Conservation (phyloP, 2,888 invertebrate genomes). For the Petrolisthes cinctipes region DNA sequence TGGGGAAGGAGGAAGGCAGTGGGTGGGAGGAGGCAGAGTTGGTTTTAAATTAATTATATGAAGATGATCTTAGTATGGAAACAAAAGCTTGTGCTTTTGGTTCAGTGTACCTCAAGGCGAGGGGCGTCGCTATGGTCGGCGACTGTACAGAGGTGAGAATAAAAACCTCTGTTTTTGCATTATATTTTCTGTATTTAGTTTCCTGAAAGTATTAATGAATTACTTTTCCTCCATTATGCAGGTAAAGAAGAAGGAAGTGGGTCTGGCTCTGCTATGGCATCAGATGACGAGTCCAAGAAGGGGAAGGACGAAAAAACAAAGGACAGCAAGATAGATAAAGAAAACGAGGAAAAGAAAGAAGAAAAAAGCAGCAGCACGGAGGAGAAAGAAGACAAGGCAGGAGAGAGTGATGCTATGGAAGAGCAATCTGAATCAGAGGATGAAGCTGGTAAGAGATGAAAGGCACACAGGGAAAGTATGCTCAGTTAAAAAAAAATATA, state of each 20-base stretch:
- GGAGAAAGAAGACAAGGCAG: conserved; percentile 24
- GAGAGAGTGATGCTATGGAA: conserved; percentile 11
- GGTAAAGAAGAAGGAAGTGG: conserved; percentile 47
- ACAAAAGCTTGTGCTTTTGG: too few relatives aligned
- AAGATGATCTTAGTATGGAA: too few relatives aligned
- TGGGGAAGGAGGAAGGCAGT: too few relatives aligned
- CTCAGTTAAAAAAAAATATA: neutral
- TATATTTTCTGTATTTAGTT: too few relatives aligned
- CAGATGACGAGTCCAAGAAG: conserved; percentile 25
- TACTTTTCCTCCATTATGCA: neutral
- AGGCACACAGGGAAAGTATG: neutral
- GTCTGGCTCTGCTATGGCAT: conserved; percentile 29
- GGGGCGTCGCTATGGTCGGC: too few relatives aligned
- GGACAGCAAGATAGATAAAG: neutral
- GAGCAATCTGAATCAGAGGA: conserved; percentile 29
- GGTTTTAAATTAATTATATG: too few relatives aligned
- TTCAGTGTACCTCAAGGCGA: too few relatives aligned
- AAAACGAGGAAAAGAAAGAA: conserved; percentile 12
- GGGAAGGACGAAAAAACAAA: conserved; percentile 6
- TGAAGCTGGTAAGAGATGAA: conserved; percentile 27
- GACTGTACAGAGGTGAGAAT: too few relatives aligned
- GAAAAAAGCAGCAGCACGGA: neutral
- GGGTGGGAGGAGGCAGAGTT: too few relatives aligned
- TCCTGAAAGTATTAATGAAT: neutral
- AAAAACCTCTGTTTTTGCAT: too few relatives aligned